Conservation (phyloP, 2,888 invertebrate species). For the Drosophila quinaria region DNA sequence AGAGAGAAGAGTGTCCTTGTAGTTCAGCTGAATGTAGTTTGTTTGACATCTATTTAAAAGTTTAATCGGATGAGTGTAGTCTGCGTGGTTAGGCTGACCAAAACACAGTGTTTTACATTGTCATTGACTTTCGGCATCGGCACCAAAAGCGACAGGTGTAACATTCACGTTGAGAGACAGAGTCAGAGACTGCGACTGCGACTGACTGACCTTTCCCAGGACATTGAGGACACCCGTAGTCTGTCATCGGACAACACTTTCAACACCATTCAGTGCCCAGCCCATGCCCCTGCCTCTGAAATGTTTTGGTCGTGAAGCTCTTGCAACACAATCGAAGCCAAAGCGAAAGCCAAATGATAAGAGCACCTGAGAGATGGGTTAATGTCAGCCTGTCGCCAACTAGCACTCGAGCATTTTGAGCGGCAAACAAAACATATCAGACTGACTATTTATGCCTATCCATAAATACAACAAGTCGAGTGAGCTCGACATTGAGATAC, state of each 20-base stretch:
- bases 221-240: not conserved
- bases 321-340: not conserved
- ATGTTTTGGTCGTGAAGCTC: not conserved
- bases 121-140: slow-evolving; percentile 73
- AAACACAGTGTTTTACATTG: slow-evolving; percentile 75
- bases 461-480: slow-evolving; percentile 51
- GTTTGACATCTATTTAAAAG: slow-evolving; percentile 83
- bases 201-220: slow-evolving; percentile 16
- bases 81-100: slow-evolving; percentile 81
- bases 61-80: slow-evolving; percentile 83
- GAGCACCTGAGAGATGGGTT: slow-evolving; percentile 24
- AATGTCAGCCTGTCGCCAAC: slow-evolving; percentile 66
- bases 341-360: not conserved
- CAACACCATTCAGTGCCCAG: slow-evolving; percentile 2
- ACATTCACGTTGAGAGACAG: slow-evolving; percentile 28
- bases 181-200: slow-evolving; percentile 17
- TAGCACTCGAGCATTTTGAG: slow-evolving; percentile 64
- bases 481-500: not conserved
- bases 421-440: slow-evolving; percentile 47
- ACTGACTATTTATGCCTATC: slow-evolving; percentile 48
- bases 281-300: not conserved
- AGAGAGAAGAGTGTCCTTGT: slow-evolving; percentile 68
- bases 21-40: slow-evolving; percentile 77
- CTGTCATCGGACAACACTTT: slow-evolving; percentile 18
- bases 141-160: slow-evolving; percentile 66